Evolutionary conservation across 2,888 invertebrate species (phyloP).

Genomic region (Cerastis leucographa): DNA sequence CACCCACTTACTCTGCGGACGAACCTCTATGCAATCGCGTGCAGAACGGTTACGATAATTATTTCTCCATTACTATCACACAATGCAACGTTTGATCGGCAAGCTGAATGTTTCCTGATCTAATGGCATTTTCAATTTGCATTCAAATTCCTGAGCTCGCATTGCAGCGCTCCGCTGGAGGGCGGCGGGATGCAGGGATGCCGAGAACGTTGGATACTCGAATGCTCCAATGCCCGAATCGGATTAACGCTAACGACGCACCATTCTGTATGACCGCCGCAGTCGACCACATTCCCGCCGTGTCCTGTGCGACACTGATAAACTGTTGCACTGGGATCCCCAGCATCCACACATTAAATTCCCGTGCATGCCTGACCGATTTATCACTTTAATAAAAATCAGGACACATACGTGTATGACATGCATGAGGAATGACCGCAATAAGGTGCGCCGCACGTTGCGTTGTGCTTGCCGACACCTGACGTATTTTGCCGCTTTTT

Average conservation of each 20-base stretch:
- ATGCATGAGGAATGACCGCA: slow-evolving; percentile 37
- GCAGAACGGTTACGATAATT: slow-evolving; percentile 68
- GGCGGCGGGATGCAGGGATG: slow-evolving; percentile 77
- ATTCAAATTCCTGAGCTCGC: slow-evolving; percentile 85
- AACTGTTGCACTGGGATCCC: slow-evolving; percentile 69
- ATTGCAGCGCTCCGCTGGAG: slow-evolving; percentile 75
- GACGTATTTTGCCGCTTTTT: slow-evolving; percentile 9
- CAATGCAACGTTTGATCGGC: slow-evolving; percentile 81
- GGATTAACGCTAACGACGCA: slow-evolving; percentile 88
- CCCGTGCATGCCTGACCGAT: slow-evolving; percentile 52
- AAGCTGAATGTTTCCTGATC: slow-evolving; percentile 86
- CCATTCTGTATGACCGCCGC: slow-evolving; percentile 81
- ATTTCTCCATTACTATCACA: slow-evolving; percentile 75
- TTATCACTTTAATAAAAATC: slow-evolving; percentile 60
- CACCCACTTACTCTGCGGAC: not conserved
- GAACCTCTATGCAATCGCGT: slow-evolving; percentile 55
- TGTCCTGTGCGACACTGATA: slow-evolving; percentile 77
- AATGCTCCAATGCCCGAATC: slow-evolving; percentile 85
- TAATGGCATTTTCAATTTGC: slow-evolving; percentile 89
- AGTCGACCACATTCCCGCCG: slow-evolving; percentile 74
- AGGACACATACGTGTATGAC: slow-evolving; percentile 14
- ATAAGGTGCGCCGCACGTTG: slow-evolving; percentile 26
- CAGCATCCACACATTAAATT: slow-evolving; percentile 59
- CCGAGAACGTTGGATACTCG: slow-evolving; percentile 77
- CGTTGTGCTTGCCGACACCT: slow-evolving; percentile 26